Evolutionary conservation across 2,113 vertebrate genomes (phyloP).

Genomic region (Pandion haliaetus): DNA sequence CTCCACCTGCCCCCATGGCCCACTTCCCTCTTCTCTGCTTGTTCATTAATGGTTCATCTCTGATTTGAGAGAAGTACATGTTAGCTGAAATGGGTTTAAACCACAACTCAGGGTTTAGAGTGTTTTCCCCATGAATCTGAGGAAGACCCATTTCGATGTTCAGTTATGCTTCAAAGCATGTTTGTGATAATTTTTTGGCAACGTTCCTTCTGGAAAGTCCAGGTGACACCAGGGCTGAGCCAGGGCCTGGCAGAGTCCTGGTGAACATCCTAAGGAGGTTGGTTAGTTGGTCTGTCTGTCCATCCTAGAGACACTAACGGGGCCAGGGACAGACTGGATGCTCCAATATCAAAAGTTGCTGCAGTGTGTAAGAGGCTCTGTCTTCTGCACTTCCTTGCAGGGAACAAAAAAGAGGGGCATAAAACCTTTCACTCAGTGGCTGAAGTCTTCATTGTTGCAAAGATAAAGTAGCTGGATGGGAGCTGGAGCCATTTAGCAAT

Average conservation of each 20-base stretch:
- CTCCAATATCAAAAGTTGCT: not conserved
- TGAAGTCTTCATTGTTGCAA: not conserved
- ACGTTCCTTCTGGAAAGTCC: not conserved
- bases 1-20: not conserved
- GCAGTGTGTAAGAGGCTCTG: not conserved
- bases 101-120: not conserved
- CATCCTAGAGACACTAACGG: not conserved
- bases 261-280: not conserved
- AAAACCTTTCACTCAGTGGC: not conserved
- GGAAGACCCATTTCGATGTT: not conserved
- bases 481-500: constrained; percentile 43
- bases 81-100: not conserved
- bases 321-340: not conserved
- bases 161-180: not conserved
- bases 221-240: not conserved
- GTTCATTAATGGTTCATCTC: not conserved
- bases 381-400: not conserved
- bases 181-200: too few relatives aligned
- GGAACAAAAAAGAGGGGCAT: not conserved
- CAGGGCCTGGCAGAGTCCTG: not conserved
- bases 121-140: not conserved
- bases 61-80: not conserved
- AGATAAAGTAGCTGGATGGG: constrained; percentile 15
- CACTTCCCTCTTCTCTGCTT: not conserved
- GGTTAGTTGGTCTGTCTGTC: not conserved